Evolutionary conservation across 2,888 invertebrate species (phyloP), one percentile per base, ranked within the genome.

Genomic region (Plagiodera versicolora): DNA sequence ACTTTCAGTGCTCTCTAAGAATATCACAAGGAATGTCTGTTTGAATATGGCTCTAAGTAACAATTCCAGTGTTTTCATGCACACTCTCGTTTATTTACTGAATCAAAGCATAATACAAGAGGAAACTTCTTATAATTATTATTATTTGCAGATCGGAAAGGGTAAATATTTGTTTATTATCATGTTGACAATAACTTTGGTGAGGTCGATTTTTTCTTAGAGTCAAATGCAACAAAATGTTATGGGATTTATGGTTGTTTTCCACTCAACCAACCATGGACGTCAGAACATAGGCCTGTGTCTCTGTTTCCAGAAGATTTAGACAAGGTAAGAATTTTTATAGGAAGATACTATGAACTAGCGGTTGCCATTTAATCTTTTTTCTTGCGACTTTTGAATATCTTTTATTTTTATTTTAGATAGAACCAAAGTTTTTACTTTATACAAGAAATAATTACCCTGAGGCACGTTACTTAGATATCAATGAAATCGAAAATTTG

Each of bases 221-320:
- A 76, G 61, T 74, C 74, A 18, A 78, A 77, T 61, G 72, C 75
- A 11, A 70, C 85, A 50, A 84, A 87, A 71, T 94, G 94, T 77
- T 93, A 89, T 77, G 89, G 87, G 0, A 86, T 86, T 0, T 92
- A 89, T 70, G 94, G 93, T 2, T 94, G 94, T 75, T 94, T 92
- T 77, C 88, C 90, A 52, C 85, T 90, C 61, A 86, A 85, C 11
- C 84, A 87, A 28, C 92, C 92, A 0, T 94, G 93, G 93, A 86
- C 86, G 0, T 89, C 91, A 0, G 87, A 87, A 67, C 85, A 88
- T 58, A 84, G 94, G 20, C 93, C 93, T 18, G 89, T 94, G 56
- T 90, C 90, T 67, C 84, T 89, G 47, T 91, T 91, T 77, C 94
- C 94, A 0, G 86, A 87, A 65, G 83, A 87, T 45, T 88, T 93